These are phyloP conservation scores for Malurus leucopterus DNA, from an alignment of 2,797 vertebrate genomes.

Conservation along the genomic window DNA sequence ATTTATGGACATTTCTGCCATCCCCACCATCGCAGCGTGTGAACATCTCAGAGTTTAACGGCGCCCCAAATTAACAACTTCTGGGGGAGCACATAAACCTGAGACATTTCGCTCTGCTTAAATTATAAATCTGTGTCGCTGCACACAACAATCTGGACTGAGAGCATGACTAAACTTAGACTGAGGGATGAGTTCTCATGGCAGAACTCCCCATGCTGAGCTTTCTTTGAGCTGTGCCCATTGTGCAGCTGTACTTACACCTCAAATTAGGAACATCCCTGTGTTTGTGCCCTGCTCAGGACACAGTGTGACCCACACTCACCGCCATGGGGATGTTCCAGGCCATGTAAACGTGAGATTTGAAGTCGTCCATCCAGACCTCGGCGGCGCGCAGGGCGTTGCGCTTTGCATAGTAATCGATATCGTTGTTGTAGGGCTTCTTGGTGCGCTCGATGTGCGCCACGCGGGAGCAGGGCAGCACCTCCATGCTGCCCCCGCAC, in stretches of 20 bases:
- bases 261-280: rapidly evolving
- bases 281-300: rapidly evolving
- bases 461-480: conserved; percentile 92
- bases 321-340: conserved; percentile 98
- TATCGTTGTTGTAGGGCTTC: conserved; percentile 98
- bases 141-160: background rate
- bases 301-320: conserved; percentile 26
- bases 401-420: conserved; percentile 95
- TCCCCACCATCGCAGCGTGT: background rate
- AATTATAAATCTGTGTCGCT: background rate
- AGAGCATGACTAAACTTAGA: background rate
- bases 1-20: conserved; percentile 19
- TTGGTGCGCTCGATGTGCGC: conserved; percentile 95
- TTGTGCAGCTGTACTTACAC: rapidly evolving
- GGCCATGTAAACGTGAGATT: conserved; percentile 98
- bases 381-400: conserved; percentile 92
- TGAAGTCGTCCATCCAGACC: conserved; percentile 99
- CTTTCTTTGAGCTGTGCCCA: background rate
- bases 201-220: background rate
- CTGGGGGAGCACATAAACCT: conserved; percentile 12
- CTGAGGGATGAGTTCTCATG: background rate
- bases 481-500: conserved; percentile 97
- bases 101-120: background rate
- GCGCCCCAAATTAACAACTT: conserved; percentile 13
- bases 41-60: conserved; percentile 32